A percentile compares a stretch with the other conserved stretches of the same genome.
phyloP scores from a whole-genome alignment of 1,140 invertebrate genomes.

The Physella acuta region DNA sequence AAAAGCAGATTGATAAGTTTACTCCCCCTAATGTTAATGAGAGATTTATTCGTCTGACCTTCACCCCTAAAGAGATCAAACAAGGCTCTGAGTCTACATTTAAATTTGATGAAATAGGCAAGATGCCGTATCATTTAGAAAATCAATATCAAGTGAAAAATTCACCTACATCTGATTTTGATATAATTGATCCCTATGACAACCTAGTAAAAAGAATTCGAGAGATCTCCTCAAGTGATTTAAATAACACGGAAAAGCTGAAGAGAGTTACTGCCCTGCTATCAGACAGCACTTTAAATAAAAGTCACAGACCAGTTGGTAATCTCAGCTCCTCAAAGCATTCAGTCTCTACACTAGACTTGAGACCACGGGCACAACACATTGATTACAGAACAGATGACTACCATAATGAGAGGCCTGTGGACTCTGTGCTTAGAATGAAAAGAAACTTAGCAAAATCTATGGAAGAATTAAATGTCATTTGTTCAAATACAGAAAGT shows the following conservation, averaged over 20 bases:
- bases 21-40: background rate
- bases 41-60: conserved; percentile 14
- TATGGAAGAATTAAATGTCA: conserved; percentile 19
- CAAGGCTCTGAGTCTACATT: background rate
- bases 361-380: background rate
- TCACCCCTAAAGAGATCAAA: conserved; percentile 10
- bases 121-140: background rate
- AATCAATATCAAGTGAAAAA: too few species aligned
- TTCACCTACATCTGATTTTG: too few species aligned
- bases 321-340: background rate
- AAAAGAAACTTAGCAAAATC: conserved; percentile 25
- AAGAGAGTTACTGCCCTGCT: conserved; percentile 12
- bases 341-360: conserved; percentile 11
- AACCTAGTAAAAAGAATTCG: conserved; percentile 12
- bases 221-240: conserved; percentile 18
- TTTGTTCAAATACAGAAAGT: background rate
- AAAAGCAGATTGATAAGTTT: background rate
- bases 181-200: conserved; percentile 27
- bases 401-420: conserved; percentile 5
- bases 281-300: background rate
- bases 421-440: conserved; percentile 19
- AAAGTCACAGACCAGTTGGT: background rate
- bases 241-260: conserved; percentile 16
- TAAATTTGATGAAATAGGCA: conserved; percentile 15
- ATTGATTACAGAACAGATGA: background rate